A percentile compares a stretch with the other conserved stretches of the same genome.
phyloP scores from a whole-genome alignment of 2,797 vertebrate species.

The Gephyroberyx darwinii region DNA sequence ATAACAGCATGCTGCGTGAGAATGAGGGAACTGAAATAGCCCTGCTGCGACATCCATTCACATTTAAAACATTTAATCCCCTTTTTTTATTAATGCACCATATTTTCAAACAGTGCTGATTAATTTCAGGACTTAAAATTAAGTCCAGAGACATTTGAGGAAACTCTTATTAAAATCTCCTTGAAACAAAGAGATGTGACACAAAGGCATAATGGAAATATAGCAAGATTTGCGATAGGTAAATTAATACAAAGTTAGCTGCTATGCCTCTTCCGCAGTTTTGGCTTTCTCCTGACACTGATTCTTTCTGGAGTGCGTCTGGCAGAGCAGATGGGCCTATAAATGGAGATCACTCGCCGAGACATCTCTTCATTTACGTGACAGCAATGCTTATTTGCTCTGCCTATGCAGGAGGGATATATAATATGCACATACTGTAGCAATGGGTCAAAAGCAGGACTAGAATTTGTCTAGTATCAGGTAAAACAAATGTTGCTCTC shows the following conservation, averaged over 20 bases:
- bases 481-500: constrained; percentile 29
- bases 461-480: constrained; percentile 44
- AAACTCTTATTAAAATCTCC: constrained; percentile 62
- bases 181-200: constrained; percentile 43
- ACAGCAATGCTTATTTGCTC: constrained; percentile 70
- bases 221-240: constrained; percentile 45
- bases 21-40: constrained; percentile 45
- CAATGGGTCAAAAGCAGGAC: constrained; percentile 48
- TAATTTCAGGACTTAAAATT: constrained; percentile 61
- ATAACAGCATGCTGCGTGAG: constrained; percentile 53
- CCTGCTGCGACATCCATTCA: constrained; percentile 34
- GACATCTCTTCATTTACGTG: constrained; percentile 77
- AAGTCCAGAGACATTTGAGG: constrained; percentile 56
- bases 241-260: constrained; percentile 64
- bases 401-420: constrained; percentile 49
- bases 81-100: constrained; percentile 75
- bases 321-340: constrained; percentile 77
- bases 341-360: constrained; percentile 79
- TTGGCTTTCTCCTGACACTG: constrained; percentile 61
- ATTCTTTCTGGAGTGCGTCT: constrained; percentile 68
- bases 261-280: constrained; percentile 46
- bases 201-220: constrained; percentile 46
- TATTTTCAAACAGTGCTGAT: constrained; percentile 61
- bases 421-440: constrained; percentile 45
- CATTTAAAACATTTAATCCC: constrained; percentile 70